Conservation (phyloP, 2,113 vertebrate species). For the Eulemur rufifrons region DNA sequence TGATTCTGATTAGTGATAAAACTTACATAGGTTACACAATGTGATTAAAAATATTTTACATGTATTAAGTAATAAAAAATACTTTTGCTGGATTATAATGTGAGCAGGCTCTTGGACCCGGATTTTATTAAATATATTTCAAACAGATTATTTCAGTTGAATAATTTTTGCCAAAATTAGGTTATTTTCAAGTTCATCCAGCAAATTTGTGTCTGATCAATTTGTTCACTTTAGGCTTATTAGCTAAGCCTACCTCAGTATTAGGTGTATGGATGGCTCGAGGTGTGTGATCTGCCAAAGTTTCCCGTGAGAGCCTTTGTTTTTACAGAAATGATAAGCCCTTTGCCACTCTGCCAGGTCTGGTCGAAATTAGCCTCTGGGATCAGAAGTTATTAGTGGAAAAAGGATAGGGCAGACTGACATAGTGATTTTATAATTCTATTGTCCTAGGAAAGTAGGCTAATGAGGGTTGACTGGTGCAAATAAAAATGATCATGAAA, state of each 20-base stretch:
- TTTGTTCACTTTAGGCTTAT: conserved; percentile 10
- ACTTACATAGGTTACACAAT: background rate
- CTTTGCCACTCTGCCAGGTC: conserved; percentile 57
- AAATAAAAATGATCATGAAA: conserved; percentile 78
- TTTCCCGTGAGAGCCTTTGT: conserved; percentile 26
- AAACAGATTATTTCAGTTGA: conserved; percentile 4
- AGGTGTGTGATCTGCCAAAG: background rate
- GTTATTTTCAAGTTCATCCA: conserved; percentile 31
- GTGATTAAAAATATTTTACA: background rate
- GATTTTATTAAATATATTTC: conserved; percentile 48
- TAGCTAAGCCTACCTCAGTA: background rate
- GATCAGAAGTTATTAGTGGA: conserved; percentile 78
- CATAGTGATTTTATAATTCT: conserved; percentile 75
- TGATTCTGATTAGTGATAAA: background rate
- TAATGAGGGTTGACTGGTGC: conserved; percentile 77
- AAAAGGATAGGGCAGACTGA: conserved; percentile 69
- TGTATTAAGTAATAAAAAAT: conserved; percentile 23
- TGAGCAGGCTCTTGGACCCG: background rate
- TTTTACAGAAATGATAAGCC: conserved; percentile 44
- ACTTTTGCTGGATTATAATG: background rate
- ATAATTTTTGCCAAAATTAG: conserved; percentile 33
- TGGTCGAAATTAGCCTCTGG: conserved; percentile 73
- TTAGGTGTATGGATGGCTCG: background rate
- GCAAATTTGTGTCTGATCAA: conserved; percentile 17
- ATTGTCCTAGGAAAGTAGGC: conserved; percentile 79